phyloP scores from a whole-genome alignment of 2,113 vertebrate genomes.

The Aythya baeri region DNA sequence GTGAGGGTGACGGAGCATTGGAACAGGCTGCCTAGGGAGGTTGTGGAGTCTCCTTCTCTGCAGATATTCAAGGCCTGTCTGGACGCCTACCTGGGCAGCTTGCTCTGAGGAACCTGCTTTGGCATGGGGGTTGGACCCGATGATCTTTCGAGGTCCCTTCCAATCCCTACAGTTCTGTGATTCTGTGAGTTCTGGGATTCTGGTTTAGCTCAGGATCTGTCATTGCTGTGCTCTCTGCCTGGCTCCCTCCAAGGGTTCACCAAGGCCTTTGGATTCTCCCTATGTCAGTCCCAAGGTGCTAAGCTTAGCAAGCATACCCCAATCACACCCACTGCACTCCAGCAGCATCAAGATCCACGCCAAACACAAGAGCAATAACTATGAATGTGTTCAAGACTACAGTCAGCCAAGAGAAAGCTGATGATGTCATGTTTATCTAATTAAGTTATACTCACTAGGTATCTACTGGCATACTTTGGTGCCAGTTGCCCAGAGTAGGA shows the following conservation, averaged over 20 bases:
- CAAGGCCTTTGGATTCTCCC: background rate
- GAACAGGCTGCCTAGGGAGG: too few species aligned
- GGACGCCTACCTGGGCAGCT: too few species aligned
- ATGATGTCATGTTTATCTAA: accelerated
- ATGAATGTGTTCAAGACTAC: background rate
- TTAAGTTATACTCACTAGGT: background rate
- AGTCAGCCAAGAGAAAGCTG: background rate
- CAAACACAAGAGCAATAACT: background rate
- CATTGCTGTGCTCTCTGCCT: background rate
- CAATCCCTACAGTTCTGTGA: too few species aligned
- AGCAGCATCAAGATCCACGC: background rate
- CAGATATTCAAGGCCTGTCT: too few species aligned
- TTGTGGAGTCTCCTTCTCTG: too few species aligned
- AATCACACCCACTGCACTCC: background rate
- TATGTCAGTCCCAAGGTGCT: background rate
- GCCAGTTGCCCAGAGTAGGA: background rate
- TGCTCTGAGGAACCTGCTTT: too few species aligned
- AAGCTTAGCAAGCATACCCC: background rate
- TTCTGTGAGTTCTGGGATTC: too few species aligned
- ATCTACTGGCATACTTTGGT: background rate
- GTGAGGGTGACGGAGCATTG: too few species aligned
- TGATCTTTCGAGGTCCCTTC: too few species aligned
- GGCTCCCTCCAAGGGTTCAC: background rate
- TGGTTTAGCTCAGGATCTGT: background rate
- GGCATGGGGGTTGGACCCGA: too few species aligned